Conservation (phyloP, 2,797 vertebrate species). For the Discoglossus pictus region DNA sequence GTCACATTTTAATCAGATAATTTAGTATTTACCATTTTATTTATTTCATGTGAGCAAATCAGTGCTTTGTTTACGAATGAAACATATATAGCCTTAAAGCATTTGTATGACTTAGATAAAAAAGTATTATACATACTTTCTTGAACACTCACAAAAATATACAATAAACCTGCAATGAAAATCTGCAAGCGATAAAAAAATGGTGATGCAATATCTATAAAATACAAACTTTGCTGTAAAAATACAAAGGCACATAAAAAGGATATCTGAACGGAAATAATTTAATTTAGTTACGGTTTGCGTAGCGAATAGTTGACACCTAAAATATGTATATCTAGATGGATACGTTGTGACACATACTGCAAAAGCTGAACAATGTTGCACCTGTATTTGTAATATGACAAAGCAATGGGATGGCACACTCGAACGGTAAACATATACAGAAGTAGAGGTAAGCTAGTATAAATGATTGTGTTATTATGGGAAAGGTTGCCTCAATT, state of each 20-base stretch:
- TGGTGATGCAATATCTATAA: constrained; percentile 64
- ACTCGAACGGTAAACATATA: background rate
- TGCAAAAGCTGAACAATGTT: constrained; percentile 51
- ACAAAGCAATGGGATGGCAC: background rate
- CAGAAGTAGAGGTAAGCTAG: background rate
- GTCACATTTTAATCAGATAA: constrained; percentile 60
- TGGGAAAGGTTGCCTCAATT: background rate
- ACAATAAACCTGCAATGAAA: constrained; percentile 63
- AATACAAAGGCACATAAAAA: constrained; percentile 73
- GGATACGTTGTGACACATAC: constrained; percentile 31
- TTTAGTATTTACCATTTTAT: constrained; percentile 61
- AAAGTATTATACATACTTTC: constrained; percentile 58
- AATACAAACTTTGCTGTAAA: constrained; percentile 69
- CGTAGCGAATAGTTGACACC: constrained; percentile 1
- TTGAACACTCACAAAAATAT: constrained; percentile 61
- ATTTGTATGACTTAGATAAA: constrained; percentile 61
- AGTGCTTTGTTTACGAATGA: constrained; percentile 64
- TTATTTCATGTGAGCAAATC: constrained; percentile 61
- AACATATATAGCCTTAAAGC: constrained; percentile 59
- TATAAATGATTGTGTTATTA: background rate
- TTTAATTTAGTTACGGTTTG: constrained; percentile 65
- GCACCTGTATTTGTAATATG: constrained; percentile 13
- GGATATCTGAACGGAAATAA: constrained; percentile 76
- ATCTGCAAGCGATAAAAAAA: constrained; percentile 57
- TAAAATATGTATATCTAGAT: constrained; percentile 3